Evolutionary conservation across 2,888 invertebrate genomes (phyloP), one percentile per base, ranked within the genome.

Genomic region (Latheticus oryzae): DNA sequence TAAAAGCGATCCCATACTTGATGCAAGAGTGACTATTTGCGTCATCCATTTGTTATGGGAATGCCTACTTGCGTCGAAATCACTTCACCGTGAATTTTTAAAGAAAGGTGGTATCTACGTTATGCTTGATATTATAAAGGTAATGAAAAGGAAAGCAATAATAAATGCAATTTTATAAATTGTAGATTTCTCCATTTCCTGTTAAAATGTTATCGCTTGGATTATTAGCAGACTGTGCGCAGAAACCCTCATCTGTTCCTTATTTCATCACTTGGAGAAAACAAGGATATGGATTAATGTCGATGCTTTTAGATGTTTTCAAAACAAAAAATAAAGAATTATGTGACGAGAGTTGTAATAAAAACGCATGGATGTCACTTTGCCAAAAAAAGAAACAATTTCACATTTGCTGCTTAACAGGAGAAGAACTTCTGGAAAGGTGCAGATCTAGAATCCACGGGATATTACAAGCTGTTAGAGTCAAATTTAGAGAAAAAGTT

Each of bases 361-460:
- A 8, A 3, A 9, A 19, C 26, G 3, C 23, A 28, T 35, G 23
- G 26, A n/a, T 42, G 11, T 24, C 11, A 8, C 24, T 50, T 5
- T 55, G 55, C 16, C 11, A 38, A n/a, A 24, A 13, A 1, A 13
- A 30, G 9, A 21, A 8, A 15, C 8, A 2, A 15, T 40, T 47
- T n/a, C 38, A 21, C 3, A 13, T 8, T 1, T 3, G 17, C 5
- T 50, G 37, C 11, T 7, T 47, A 2, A 9, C 23, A n/a, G 23
- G 11, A 21, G n/a, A 8, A n/a, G 79, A 80, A 33, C 70, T 80
- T 61, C 63, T 80, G 3, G 76, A 76, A 2, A 80, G 81, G 28
- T 75, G 75, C 16, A 69, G 81, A 61, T 79, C 80, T 0, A 82
- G 82, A 70, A 76, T 83, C 43, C 80, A 80, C 60, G 75, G 77